Conservation (phyloP, 2,113 vertebrate genomes). For the Passer montanus region DNA sequence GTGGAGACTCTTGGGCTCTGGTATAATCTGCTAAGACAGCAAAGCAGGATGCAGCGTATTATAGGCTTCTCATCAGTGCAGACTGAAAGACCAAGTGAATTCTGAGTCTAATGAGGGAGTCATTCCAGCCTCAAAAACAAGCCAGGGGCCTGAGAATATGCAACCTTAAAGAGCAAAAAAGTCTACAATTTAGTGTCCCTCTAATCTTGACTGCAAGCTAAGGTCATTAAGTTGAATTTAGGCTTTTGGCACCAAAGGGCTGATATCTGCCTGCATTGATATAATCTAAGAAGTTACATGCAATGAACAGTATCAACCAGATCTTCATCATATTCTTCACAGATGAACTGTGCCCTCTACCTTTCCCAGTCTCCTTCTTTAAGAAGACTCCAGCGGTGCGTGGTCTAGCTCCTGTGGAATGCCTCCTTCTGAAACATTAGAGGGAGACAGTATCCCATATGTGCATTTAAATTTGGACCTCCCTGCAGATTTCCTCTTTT, state of each 20-base stretch:
- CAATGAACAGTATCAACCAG: background rate
- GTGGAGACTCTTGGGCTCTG: background rate
- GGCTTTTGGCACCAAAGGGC: background rate
- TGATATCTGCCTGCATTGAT: background rate
- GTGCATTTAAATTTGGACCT: background rate
- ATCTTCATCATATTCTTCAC: background rate
- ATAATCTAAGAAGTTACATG: background rate
- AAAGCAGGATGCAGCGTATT: background rate
- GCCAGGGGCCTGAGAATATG: background rate
- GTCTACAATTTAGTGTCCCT: background rate
- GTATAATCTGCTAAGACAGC: background rate
- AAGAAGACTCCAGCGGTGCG: background rate
- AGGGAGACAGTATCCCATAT: background rate
- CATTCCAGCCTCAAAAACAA: background rate
- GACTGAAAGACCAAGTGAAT: background rate
- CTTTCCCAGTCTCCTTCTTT: background rate
- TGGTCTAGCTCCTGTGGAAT: background rate
- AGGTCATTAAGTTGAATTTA: slow-evolving; percentile 1
- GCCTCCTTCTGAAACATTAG: background rate
- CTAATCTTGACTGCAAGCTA: background rate
- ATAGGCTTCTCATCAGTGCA: background rate
- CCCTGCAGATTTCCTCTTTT: background rate
- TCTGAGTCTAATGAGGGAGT: background rate
- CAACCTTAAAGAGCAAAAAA: background rate
- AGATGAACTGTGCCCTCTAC: background rate